A percentile compares a stretch with the other conserved stretches of the same genome.
Evolutionary conservation across 2,888 invertebrate genomes (phyloP).

Genomic region (Polietes domitor): DNA sequence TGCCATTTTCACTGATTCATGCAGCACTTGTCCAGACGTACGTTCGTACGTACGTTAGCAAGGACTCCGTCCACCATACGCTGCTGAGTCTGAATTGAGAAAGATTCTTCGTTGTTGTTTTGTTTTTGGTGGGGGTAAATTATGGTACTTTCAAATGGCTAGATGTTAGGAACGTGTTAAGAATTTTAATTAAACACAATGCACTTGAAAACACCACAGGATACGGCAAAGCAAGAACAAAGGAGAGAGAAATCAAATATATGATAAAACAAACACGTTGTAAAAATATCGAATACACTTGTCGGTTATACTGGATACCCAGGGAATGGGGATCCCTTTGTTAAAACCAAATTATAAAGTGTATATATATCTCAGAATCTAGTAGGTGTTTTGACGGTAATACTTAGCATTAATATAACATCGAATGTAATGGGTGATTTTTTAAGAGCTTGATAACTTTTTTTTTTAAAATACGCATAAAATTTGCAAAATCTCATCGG

Average conservation of each 20-base stretch:
- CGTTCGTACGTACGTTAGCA: background rate
- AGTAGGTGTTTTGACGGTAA: too few relatives aligned
- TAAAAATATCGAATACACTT: background rate
- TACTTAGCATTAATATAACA: too few relatives aligned
- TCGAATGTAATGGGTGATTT: too few relatives aligned
- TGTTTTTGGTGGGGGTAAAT: slow-evolving; percentile 12
- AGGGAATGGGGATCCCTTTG: background rate
- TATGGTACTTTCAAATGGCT: slow-evolving; percentile 37
- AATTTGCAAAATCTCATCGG: too few relatives aligned
- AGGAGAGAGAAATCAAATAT: too few relatives aligned
- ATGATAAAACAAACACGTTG: background rate
- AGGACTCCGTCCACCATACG: background rate
- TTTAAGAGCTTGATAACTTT: too few relatives aligned
- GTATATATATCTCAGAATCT: too few relatives aligned
- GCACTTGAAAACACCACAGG: slow-evolving; percentile 11
- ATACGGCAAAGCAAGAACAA: background rate
- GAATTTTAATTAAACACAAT: slow-evolving; percentile 46
- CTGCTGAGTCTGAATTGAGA: background rate
- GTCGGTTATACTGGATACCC: background rate
- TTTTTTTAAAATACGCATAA: too few relatives aligned
- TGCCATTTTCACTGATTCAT: background rate
- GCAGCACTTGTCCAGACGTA: background rate
- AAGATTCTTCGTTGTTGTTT: background rate
- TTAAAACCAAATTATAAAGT: too few relatives aligned
- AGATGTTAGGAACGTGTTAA: slow-evolving; percentile 42